Evolutionary conservation across 2,113 vertebrate species (phyloP), one percentile per base, ranked within the genome.

Genomic region (Amblyopsis rosae): DNA sequence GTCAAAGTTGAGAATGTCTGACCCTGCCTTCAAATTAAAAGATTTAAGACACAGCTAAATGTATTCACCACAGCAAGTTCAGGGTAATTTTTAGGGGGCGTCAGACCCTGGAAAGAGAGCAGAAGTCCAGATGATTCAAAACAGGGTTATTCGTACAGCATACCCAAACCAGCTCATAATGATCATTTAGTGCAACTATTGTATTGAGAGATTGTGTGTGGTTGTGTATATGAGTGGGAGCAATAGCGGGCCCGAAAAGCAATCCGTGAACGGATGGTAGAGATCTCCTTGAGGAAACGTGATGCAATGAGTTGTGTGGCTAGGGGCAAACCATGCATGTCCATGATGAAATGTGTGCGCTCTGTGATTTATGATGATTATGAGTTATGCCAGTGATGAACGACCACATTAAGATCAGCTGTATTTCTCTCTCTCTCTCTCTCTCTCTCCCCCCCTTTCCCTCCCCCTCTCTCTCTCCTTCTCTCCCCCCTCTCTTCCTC

Each of bases 331-430:
- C 51, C 1, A 60, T 74, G 59, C 56, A 41, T 5, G 32, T 64
- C 70, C 49, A 48, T 65, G 64, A 73, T 69, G 73, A 77, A 75
- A 76, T 46, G 57, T 64, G 65, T 60, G n/a, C 60, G 69, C 74
- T 13, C 59, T 75, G 56, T 76, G 87, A 88, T 89, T 88, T 70
- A 88, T 81, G 74, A 80, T 76, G 71, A 84, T 59, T 60, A 59
- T 68, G 78, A 90, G 86, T 84, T 51, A 86, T 77, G 73, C 57
- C 12, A 59, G 68, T 89, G 83, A 89, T 86, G 67, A 76, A 86
- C 81, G 72, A 67, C 57, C 67, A 66, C 79, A 83, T 89, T 88
- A 81, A 53, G 19, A 50, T 61, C 69, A 35, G 56, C 53, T 50
- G 32, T 19, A 68, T 48, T 58, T 56, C 41, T 35, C 15, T 12